Evolutionary conservation across 2,888 invertebrate genomes (phyloP).

Genomic region (Labia minor): DNA sequence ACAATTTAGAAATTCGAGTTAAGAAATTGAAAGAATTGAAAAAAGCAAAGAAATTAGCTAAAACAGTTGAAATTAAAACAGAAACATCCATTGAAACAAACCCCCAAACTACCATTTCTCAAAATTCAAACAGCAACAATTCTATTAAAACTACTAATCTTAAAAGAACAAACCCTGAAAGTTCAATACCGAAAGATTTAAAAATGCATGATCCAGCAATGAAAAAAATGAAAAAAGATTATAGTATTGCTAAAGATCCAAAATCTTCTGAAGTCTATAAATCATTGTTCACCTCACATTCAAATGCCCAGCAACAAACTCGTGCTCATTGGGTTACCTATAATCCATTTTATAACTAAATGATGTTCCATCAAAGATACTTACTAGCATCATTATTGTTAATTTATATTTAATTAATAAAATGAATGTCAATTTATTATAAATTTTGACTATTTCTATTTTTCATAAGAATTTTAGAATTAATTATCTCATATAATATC

Average conservation of each 20-base stretch:
- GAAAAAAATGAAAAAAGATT: conserved; percentile 65
- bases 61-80: conserved; percentile 28
- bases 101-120: not conserved
- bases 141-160: not conserved
- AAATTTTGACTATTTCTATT: no score
- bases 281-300: conserved; percentile 86
- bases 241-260: conserved; percentile 83
- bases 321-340: conserved; percentile 97
- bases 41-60: conserved; percentile 41
- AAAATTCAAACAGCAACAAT: not conserved
- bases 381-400: no score
- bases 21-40: conserved; percentile 58
- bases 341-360: conserved; percentile 84
- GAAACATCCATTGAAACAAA: no score
- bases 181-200: conserved; percentile 24
- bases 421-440: no score
- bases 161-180: not conserved
- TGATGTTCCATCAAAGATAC: no score
- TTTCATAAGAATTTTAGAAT: no score
- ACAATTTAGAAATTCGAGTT: conserved; percentile 55
- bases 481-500: no score
- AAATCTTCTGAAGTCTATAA: conserved; percentile 84
- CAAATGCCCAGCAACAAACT: conserved; percentile 72
- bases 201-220: conserved; percentile 51
- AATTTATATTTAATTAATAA: no score